phyloP scores from a whole-genome alignment of 1,140 invertebrate genomes.

The Tyrophagus putrescentiae region DNA sequence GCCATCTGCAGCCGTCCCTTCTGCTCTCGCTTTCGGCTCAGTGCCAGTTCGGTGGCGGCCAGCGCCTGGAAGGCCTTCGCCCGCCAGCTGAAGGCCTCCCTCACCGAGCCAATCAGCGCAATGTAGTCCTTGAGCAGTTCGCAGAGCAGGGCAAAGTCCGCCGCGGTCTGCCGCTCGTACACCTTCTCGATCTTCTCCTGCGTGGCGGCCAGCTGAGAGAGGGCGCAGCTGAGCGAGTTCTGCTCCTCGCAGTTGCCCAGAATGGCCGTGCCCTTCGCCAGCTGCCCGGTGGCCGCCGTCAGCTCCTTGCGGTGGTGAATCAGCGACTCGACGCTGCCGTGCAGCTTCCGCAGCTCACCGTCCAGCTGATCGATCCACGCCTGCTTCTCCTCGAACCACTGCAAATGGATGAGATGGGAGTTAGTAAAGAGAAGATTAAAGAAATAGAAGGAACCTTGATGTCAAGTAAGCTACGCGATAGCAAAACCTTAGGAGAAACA shows the following conservation, averaged over 20 bases:
- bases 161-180: conserved; percentile 78
- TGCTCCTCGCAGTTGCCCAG: conserved; percentile 89
- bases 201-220: conserved; percentile 82
- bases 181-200: conserved; percentile 77
- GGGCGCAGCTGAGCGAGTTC: conserved; percentile 70
- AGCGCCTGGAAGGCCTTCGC: conserved; percentile 95
- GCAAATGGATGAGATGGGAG: conserved; percentile 31
- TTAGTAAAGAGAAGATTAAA: background rate
- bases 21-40: conserved; percentile 83
- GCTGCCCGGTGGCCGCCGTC: conserved; percentile 54
- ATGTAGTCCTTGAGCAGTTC: conserved; percentile 94
- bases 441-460: conserved; percentile 3
- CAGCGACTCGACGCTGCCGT: conserved; percentile 70
- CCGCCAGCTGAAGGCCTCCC: conserved; percentile 94
- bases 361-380: conserved; percentile 83
- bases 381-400: conserved; percentile 98
- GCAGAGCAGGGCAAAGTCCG: conserved; percentile 79
- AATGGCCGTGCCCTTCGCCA: conserved; percentile 76
- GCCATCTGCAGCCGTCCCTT: conserved; percentile 81
- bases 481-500: background rate
- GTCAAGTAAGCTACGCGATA: conserved; percentile 1
- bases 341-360: conserved; percentile 68
- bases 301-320: conserved; percentile 73
- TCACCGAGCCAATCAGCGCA: conserved; percentile 74
- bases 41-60: conserved; percentile 85